A percentile compares a stretch with the other conserved stretches of the same genome.
Conservation (phyloP, 2,797 vertebrate species). For the Xiphorhynchus erythropygius region DNA sequence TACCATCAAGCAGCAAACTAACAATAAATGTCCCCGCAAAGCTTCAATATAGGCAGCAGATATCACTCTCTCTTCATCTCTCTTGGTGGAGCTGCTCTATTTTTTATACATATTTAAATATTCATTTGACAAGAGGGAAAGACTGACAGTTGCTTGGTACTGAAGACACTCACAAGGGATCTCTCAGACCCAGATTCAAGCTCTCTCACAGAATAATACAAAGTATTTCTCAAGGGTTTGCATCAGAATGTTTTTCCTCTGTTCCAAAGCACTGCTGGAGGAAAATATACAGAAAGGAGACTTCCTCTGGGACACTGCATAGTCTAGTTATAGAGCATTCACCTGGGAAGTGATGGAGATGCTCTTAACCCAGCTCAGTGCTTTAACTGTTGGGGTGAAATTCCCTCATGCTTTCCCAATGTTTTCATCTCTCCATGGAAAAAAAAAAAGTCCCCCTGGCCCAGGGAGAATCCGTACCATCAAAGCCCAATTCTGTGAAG, state of each 20-base stretch:
- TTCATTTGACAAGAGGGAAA: conserved; percentile 32
- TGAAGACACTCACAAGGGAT: background rate
- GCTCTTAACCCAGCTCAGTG: background rate
- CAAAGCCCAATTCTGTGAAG: background rate
- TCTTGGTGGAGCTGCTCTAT: conserved; percentile 20
- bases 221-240: background rate
- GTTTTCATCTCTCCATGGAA: background rate
- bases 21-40: background rate
- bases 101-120: conserved; percentile 51
- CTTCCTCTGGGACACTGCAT: background rate
- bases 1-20: background rate
- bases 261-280: background rate
- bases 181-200: conserved; percentile 31
- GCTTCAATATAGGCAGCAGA: background rate
- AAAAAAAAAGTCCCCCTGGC: background rate
- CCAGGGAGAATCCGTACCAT: background rate
- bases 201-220: background rate
- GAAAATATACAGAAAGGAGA: background rate
- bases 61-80: background rate
- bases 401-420: background rate
- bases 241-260: background rate
- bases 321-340: background rate
- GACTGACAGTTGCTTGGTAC: background rate
- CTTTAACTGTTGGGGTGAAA: background rate
- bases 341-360: background rate